phyloP scores from a whole-genome alignment of 2,797 vertebrate genomes.

The Sebastes dallii region DNA sequence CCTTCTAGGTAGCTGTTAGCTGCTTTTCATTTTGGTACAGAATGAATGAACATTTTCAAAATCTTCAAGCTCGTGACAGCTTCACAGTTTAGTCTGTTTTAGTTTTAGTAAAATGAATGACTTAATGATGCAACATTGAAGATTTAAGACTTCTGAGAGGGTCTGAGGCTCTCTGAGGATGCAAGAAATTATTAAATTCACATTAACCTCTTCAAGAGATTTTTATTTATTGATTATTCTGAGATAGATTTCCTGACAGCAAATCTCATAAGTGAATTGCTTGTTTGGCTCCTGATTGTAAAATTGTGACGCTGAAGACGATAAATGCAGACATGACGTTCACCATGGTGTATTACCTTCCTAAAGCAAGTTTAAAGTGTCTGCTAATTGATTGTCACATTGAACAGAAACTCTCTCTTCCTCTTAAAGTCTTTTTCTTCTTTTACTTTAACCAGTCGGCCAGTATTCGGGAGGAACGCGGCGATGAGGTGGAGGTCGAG shows the following conservation, averaged over 20 bases:
- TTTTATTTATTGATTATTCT: not conserved
- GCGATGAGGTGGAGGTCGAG: constrained; percentile 91
- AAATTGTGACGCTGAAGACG: not conserved
- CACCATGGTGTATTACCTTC: not conserved
- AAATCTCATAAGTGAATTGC: not conserved
- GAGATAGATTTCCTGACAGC: not conserved
- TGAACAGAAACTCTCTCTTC: not conserved
- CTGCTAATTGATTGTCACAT: not conserved
- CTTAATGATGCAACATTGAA: not conserved
- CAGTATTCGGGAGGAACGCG: constrained; percentile 87
- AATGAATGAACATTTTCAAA: not conserved
- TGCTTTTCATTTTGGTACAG: not conserved
- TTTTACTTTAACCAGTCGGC: constrained; percentile 79
- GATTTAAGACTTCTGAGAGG: not conserved
- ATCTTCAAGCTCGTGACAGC: not conserved
- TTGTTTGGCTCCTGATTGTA: not conserved
- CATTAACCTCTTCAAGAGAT: not conserved
- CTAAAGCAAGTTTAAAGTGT: not conserved
- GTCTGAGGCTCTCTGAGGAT: not conserved
- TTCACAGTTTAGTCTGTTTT: not conserved
- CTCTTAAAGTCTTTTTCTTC: not conserved
- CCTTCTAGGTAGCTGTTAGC: not conserved
- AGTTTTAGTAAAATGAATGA: not conserved
- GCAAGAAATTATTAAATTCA: not conserved
- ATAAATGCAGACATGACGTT: not conserved